These are phyloP conservation scores for Calliopsis andreniformis DNA, from an alignment of 1,140 invertebrate genomes.

Conservation along the genomic window DNA sequence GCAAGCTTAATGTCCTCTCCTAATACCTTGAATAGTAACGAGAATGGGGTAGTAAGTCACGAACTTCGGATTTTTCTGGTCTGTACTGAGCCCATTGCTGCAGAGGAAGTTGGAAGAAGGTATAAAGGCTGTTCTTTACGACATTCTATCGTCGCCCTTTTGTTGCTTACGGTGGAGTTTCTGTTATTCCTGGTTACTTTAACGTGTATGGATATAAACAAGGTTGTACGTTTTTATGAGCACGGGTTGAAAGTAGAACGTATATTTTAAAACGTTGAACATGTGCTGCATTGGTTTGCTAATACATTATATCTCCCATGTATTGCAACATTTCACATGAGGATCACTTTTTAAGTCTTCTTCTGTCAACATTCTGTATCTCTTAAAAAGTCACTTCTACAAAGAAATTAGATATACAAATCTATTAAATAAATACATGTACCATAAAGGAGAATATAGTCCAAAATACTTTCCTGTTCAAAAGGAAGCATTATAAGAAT, in stretches of 20 bases:
- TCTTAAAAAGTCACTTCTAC: too few species aligned
- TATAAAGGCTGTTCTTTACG: slow-evolving; percentile 1
- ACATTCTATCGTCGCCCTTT: neutral
- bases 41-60: neutral
- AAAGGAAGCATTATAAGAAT: too few species aligned
- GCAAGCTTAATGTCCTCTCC: neutral
- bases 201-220: neutral
- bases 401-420: too few species aligned
- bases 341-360: too few species aligned
- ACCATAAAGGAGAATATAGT: too few species aligned
- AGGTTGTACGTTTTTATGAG: too few species aligned
- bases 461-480: too few species aligned
- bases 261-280: neutral
- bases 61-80: neutral
- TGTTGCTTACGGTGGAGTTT: neutral
- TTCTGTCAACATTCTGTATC: too few species aligned
- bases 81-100: too few species aligned
- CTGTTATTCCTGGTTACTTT: neutral
- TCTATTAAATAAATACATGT: too few species aligned
- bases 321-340: too few species aligned
- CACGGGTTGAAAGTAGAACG: neutral
- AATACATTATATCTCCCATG: too few species aligned
- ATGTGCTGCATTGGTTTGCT: neutral
- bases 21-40: slow-evolving; percentile 1
- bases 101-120: neutral